These are phyloP conservation scores for Gorsachius magnificus DNA, from an alignment of 2,797 vertebrate species.

Conservation along the genomic window DNA sequence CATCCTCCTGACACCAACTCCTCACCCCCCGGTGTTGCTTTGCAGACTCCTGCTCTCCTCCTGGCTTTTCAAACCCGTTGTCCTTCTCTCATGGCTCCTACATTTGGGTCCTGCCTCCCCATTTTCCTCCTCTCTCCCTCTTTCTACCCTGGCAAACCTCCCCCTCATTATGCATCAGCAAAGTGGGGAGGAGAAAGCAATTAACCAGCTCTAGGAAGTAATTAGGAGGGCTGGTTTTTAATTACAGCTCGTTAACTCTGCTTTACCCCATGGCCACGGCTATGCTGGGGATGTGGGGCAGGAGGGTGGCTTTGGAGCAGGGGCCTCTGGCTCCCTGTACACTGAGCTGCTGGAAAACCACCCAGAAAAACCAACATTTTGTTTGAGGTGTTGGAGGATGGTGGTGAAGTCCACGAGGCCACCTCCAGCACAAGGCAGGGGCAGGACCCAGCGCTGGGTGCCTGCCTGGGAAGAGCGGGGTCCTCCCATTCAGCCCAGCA, in stretches of 20 bases:
- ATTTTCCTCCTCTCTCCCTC: neutral
- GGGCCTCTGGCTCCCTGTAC: neutral
- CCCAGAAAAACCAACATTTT: too few relatives aligned
- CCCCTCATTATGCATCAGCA: neutral
- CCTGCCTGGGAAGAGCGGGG: neutral
- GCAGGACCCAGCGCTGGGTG: neutral
- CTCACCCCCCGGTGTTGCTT: neutral
- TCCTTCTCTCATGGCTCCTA: neutral
- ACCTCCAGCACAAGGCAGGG: neutral
- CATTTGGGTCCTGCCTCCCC: accelerated
- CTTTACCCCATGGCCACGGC: neutral
- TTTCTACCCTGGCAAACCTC: neutral
- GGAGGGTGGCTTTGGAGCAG: neutral
- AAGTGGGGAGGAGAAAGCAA: neutral
- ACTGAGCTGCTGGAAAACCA: neutral
- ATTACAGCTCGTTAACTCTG: neutral
- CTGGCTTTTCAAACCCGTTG: neutral
- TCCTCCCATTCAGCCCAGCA: neutral
- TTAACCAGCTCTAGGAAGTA: neutral
- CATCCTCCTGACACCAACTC: accelerated
- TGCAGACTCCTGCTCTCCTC: neutral
- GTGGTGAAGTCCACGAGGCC: neutral
- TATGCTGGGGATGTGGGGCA: neutral
- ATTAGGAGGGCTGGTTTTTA: neutral
- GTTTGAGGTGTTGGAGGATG: neutral